Base-by-base conservation (phyloP, 2,797 vertebrate species). In the Myotis findleyi region DNA sequence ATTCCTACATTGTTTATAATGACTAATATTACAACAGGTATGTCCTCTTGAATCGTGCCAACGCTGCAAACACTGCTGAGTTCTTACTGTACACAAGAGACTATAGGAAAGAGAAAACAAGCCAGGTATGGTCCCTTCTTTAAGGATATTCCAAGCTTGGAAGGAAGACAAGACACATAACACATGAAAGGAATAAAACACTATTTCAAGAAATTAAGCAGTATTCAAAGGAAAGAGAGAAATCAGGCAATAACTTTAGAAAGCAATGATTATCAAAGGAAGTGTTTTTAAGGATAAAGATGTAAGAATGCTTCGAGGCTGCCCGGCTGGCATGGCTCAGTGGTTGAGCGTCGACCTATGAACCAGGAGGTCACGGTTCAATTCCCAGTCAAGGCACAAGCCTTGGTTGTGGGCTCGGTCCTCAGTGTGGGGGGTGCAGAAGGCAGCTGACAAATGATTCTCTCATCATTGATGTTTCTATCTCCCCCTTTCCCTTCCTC, bases 201-300 rank as follows among this genome's bases (percentile, higher is more conserved):
- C 44, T 66, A 6, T 85, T 79, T 85, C 47, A 71, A 71, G 84
- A 77, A 84, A 84, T 36, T 36, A 53, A 44, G 79, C 7, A n/a
- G 18, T 71, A 53, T 55, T 83, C 71, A 64, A 88, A 71, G 87
- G 82, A 72, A 72, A 84, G 64, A n/a, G 38, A 66, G 36, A 55
- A 72, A 36, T 8, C 38, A 59, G 47, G 23, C 16, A 21, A 66
- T 79, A 55, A 64, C 13, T 71, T 87, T 20, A 71, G 71, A 55
- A 55, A 27, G n/a, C 83, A 79, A 47, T 30, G 8, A 21, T n/a
- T n/a, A 59, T 71, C 53, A 41, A 49, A 36, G n/a, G 23, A 73
- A 51, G 2, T 36, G 44, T 47, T 94, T 81, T 91, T 76, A 92
- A 84, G 55, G 53, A 71, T 20, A 77, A 88, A 47, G 49, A 87